phyloP scores from a whole-genome alignment of 37 sponge, comb jelly and placozoan genomes.

The Oopsacas minuta region DNA sequence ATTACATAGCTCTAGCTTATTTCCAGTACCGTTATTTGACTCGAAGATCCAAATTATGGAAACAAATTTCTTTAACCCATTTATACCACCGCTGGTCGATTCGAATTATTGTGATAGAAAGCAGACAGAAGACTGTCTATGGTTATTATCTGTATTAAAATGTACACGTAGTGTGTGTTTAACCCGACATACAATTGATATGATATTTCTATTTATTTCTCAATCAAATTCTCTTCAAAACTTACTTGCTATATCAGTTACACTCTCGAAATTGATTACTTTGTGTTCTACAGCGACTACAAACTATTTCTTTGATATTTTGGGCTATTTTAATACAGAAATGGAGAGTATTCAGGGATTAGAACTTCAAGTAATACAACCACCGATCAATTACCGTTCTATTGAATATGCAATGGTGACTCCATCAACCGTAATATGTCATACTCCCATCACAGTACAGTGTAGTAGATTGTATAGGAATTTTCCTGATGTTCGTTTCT shows the following conservation, averaged over 20 bases:
- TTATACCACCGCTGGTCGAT: no score
- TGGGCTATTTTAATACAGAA: neutral
- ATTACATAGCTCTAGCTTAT: neutral
- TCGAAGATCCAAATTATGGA: neutral
- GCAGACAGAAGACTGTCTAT: neutral
- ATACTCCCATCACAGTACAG: neutral
- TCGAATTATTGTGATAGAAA: neutral
- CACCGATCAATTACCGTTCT: neutral
- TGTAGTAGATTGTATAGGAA: constrained; percentile 7
- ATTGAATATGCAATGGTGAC: neutral
- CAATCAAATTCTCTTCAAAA: neutral
- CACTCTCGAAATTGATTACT: neutral
- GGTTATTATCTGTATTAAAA: neutral
- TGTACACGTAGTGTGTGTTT: neutral
- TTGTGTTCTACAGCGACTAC: neutral
- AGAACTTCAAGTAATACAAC: neutral
- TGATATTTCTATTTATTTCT: neutral
- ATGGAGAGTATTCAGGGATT: neutral
- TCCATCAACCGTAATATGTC: neutral
- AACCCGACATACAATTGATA: neutral
- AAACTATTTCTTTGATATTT: neutral
- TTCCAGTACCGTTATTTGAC: neutral
- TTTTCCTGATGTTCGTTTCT: neutral
- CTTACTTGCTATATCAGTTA: neutral
- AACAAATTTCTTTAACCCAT: neutral